These are phyloP conservation scores for Lepidocyrtoides sp. DNA, from an alignment of 2,888 invertebrate genomes.

Conservation along the genomic window DNA sequence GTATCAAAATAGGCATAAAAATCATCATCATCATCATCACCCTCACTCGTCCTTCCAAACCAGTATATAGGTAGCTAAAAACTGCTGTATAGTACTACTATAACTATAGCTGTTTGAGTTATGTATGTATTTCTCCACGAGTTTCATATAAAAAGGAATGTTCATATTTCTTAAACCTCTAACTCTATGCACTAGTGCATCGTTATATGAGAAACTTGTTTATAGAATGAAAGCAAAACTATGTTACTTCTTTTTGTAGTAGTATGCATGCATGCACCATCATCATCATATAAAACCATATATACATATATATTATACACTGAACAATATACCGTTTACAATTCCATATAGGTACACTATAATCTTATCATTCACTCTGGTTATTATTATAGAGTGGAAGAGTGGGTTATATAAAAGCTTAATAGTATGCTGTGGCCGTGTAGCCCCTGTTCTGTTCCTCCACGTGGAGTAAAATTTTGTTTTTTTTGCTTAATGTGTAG, in stretches of 20 bases:
- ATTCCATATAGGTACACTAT: background rate
- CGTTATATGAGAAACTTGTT: slow-evolving; percentile 19
- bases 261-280: background rate
- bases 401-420: slow-evolving; percentile 33
- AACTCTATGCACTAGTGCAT: background rate
- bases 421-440: slow-evolving; percentile 73
- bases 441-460: slow-evolving; percentile 80
- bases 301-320: background rate
- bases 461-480: slow-evolving; percentile 81
- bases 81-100: background rate
- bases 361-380: background rate
- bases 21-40: slow-evolving; percentile 3
- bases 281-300: background rate
- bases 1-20: background rate
- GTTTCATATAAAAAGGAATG: slow-evolving; percentile 69
- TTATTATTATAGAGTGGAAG: slow-evolving; percentile 51
- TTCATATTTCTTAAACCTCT: slow-evolving; percentile 20
- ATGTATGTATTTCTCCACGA: slow-evolving; percentile 79
- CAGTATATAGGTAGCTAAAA: background rate
- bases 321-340: background rate
- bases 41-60: slow-evolving; percentile 24
- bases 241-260: slow-evolving; percentile 33
- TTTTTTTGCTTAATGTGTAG: slow-evolving; percentile 74
- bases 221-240: slow-evolving; percentile 64
- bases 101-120: slow-evolving; percentile 32